Conservation (phyloP, 2,888 invertebrate species). For the Lepidonotus clava region DNA sequence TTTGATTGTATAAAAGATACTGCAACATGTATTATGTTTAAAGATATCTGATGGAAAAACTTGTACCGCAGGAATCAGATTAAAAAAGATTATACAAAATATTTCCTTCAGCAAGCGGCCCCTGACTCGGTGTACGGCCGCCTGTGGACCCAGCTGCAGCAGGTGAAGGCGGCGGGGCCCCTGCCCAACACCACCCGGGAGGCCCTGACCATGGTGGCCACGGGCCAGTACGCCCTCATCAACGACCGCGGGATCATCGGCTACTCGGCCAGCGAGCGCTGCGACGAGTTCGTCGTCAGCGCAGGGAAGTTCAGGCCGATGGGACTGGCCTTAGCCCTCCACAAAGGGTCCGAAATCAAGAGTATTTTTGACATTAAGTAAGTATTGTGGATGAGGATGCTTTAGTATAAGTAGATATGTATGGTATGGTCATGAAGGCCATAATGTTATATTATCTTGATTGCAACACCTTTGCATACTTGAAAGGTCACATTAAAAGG, state of each 20-base stretch:
- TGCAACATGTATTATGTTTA: too few relatives aligned
- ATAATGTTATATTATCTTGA: too few relatives aligned
- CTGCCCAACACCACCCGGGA: background rate
- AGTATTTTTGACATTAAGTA: background rate
- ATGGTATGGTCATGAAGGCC: too few relatives aligned
- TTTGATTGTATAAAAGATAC: too few relatives aligned
- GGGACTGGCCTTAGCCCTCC: conserved; percentile 1
- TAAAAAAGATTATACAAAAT: background rate
- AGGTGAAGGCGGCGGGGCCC: background rate
- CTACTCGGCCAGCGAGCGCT: background rate
- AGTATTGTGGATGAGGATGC: too few relatives aligned
- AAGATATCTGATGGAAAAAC: background rate
- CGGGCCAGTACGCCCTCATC: background rate
- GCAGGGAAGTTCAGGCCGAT: background rate
- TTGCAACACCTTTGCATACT: too few relatives aligned
- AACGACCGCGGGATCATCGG: background rate
- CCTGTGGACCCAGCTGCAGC: background rate
- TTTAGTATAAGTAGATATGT: too few relatives aligned
- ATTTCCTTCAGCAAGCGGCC: background rate
- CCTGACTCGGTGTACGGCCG: background rate
- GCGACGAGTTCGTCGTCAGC: conserved; percentile 36
- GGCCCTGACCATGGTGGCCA: conserved; percentile 3
- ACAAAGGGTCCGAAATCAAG: background rate
- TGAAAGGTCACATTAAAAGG: too few relatives aligned
- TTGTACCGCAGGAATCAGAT: background rate